Base-by-base conservation (phyloP, 2,113 vertebrate species). In the Reinhardtius hippoglossoides region DNA sequence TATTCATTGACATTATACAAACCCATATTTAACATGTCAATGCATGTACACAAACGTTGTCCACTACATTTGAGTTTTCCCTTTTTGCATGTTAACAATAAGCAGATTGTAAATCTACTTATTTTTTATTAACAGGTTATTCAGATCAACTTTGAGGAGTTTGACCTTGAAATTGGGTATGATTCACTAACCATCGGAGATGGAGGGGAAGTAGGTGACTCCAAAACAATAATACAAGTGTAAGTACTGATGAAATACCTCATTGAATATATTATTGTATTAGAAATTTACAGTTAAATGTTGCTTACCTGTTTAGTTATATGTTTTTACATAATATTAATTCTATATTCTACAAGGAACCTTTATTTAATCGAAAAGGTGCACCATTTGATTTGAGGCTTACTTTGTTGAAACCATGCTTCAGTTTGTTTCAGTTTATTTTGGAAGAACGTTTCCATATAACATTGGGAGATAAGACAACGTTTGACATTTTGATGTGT, bases 121-220 rank as follows among this genome's bases (percentile, higher is more conserved):
- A 7, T 31, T 31, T 31, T 7, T 31, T 31, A 31, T 31, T 6
- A 31, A 31, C 31, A 31, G 98, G 97, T 99, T 61, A 99, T 99
- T 90, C 97, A 99, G 84, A 98, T 99, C 88, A 98, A 98, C 93
- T 99, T 99, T 86, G 98, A 99, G 91, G 98, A 99, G 93, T 99
- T 98, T 74, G 98, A 99, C 92, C 83, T 99, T 74, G 98, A 99
- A 87, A 98, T 98, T 71, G 98, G 98, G 20, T 99, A 99, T 62
- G 97, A 99, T 68, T 98, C 98, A 0, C 88, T 99, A 42, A 99
- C 98, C 13, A 97, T 98, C 56, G 98, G 98, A 67, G 97, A 99
- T 84, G 97, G 97, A 64, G 96, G 95, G 8, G 96, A 98, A 95
- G 98, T 98, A 27, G 98, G 97, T 54, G 97, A 99, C 85, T 97